phyloP scores from a whole-genome alignment of 2,113 vertebrate genomes.

The Ptilonorhynchus violaceus region DNA sequence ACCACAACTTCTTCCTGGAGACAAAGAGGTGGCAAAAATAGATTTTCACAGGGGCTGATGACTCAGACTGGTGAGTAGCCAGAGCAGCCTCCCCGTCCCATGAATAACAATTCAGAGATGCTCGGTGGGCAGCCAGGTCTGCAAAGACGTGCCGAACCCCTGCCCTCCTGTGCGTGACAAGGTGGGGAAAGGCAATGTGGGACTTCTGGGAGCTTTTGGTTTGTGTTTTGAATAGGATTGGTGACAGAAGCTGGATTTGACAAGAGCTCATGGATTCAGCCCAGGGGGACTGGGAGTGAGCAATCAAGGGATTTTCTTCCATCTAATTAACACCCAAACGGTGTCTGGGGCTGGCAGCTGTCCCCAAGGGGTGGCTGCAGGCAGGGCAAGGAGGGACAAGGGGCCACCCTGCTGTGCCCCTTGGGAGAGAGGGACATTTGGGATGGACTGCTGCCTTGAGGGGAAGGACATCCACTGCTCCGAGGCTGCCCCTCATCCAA shows the following conservation, averaged over 20 bases:
- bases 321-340: neutral
- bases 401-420: rapidly evolving
- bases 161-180: neutral
- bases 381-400: neutral
- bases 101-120: neutral
- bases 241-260: neutral
- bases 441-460: neutral
- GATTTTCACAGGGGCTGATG: neutral
- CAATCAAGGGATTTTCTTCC: neutral
- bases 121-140: rapidly evolving
- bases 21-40: neutral
- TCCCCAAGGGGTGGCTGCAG: neutral
- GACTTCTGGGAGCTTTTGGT: neutral
- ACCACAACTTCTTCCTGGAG: neutral
- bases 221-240: neutral
- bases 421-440: neutral
- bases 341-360: neutral
- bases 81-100: neutral
- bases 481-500: neutral
- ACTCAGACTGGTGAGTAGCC: constrained; percentile 5
- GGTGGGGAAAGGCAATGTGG: rapidly evolving
- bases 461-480: neutral
- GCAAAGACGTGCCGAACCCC: rapidly evolving
- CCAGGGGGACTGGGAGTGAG: rapidly evolving
- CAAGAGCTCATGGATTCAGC: neutral